phyloP scores from a whole-genome alignment of 2,797 vertebrate genomes.

The Falco naumanni region DNA sequence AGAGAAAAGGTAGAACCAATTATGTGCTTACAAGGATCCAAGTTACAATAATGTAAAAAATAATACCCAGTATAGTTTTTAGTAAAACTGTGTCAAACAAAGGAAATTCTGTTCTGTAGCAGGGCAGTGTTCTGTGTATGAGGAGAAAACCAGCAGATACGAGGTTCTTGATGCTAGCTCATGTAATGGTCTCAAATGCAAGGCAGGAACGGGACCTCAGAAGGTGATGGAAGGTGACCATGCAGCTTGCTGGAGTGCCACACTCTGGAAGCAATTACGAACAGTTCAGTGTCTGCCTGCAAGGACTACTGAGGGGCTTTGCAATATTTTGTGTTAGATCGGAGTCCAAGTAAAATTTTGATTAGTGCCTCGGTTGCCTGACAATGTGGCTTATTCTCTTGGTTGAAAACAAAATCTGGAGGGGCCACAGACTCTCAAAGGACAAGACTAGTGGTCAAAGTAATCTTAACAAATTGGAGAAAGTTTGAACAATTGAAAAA shows the following conservation, averaged over 20 bases:
- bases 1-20: background rate
- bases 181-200: accelerated
- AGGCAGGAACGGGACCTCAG: background rate
- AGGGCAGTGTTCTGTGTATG: background rate
- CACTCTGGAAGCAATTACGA: background rate
- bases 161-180: background rate
- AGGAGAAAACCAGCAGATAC: accelerated
- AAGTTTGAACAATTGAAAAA: background rate
- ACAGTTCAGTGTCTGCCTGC: too few species aligned
- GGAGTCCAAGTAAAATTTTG: background rate
- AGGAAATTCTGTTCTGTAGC: background rate
- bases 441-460: background rate
- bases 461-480: background rate
- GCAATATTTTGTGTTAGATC: background rate
- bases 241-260: background rate
- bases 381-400: background rate
- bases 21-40: background rate
- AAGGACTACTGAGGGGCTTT: background rate
- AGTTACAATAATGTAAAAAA: background rate
- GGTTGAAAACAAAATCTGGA: background rate
- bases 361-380: background rate
- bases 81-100: background rate
- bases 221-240: background rate
- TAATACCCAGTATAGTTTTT: background rate
- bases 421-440: background rate